Conservation (phyloP, 2,113 vertebrate species). For the Clarias magur region DNA sequence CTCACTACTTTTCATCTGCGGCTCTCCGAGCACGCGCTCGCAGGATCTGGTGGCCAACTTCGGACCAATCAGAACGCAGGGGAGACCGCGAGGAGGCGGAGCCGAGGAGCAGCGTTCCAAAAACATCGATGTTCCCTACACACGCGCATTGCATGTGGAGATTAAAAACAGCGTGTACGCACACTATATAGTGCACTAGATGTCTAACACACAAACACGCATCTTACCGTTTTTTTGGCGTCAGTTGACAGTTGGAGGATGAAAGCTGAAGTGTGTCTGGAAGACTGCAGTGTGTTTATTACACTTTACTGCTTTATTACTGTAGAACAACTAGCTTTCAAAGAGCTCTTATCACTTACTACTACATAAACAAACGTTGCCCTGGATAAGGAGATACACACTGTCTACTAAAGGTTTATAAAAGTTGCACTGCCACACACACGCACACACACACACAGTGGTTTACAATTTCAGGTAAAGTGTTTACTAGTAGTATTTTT, state of each 20-base stretch:
- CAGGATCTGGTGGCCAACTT: slow-evolving; percentile 34
- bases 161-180: neutral
- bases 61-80: slow-evolving; percentile 30
- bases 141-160: neutral
- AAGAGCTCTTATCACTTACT: slow-evolving; percentile 1
- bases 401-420: neutral
- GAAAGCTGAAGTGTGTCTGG: neutral
- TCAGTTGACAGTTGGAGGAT: neutral
- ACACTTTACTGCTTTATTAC: neutral
- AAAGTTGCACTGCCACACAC: neutral
- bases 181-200: neutral
- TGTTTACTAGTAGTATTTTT: no score
- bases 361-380: neutral
- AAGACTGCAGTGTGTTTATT: neutral
- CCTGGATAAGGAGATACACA: neutral
- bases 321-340: neutral
- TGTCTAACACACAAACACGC: no score
- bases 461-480: no score
- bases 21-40: neutral
- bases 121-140: neutral
- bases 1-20: neutral
- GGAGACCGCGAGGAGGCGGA: slow-evolving; percentile 17
- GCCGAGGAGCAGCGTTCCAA: neutral
- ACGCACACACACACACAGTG: no score
- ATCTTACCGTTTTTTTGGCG: neutral